These are phyloP conservation scores for Phylloscopus whistleri DNA, from an alignment of 2,113 vertebrate genomes.

Conservation along the genomic window DNA sequence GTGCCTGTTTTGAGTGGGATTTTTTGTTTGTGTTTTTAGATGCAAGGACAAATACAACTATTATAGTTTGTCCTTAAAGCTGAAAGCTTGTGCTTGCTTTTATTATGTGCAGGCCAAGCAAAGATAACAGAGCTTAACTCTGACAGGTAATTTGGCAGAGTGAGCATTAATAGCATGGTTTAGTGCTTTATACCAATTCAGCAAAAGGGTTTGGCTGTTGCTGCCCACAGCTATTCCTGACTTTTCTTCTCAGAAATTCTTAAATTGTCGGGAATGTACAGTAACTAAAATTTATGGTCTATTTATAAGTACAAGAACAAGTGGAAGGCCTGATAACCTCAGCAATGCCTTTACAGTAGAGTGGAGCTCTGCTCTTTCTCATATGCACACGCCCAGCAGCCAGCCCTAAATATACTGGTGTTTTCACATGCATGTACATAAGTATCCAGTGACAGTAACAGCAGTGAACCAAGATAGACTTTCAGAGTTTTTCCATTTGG, in stretches of 20 bases:
- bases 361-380: constrained; percentile 33
- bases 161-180: neutral
- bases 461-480: neutral
- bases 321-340: constrained; percentile 28
- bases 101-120: neutral
- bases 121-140: neutral
- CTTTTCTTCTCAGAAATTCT: neutral
- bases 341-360: neutral
- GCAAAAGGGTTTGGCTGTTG: neutral
- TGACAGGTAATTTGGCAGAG: neutral
- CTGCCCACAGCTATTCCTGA: neutral
- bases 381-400: neutral
- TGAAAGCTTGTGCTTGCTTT: neutral
- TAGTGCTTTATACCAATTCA: neutral
- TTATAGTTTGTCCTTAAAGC: neutral
- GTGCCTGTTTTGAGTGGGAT: neutral
- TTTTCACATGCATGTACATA: neutral
- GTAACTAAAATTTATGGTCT: neutral
- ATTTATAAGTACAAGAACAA: constrained; percentile 23
- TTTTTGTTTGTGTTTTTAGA: neutral
- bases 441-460: neutral
- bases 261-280: neutral
- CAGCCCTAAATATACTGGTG: neutral
- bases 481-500: neutral
- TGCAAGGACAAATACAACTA: neutral